phyloP scores from a whole-genome alignment of 1,140 invertebrate species.

The Euglossa dilemma region DNA sequence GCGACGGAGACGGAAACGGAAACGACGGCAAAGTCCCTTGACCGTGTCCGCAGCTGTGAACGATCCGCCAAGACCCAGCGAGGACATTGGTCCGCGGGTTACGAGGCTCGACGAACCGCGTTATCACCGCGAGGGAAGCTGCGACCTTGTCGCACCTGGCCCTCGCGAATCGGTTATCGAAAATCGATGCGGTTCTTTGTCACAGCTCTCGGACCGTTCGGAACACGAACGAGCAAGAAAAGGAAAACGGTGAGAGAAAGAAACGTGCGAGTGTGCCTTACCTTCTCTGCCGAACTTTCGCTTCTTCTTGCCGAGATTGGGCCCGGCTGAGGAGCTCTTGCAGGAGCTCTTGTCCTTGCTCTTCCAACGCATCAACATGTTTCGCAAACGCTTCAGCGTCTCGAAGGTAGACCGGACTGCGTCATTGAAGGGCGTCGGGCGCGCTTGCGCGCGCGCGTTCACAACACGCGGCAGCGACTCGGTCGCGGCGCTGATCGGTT shows the following conservation, averaged over 20 bases:
- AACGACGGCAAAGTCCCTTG: too few relatives aligned
- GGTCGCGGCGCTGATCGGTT: slow-evolving; percentile 11
- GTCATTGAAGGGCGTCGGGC: slow-evolving; percentile 34
- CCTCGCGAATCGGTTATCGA: neutral
- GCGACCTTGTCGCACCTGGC: neutral
- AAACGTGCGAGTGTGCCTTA: slow-evolving; percentile 53
- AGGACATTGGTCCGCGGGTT: too few relatives aligned
- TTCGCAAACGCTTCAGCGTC: slow-evolving; percentile 55
- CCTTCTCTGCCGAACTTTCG: slow-evolving; percentile 84
- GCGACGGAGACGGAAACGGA: too few relatives aligned
- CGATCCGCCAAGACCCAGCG: too few relatives aligned
- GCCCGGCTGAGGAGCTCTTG: slow-evolving; percentile 78
- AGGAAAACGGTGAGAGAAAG: neutral
- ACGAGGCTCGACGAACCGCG: neutral
- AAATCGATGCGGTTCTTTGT: slow-evolving; percentile 7
- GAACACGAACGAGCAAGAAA: neutral
- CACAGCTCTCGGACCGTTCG: neutral
- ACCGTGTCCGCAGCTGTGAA: too few relatives aligned
- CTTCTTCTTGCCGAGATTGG: slow-evolving; percentile 82
- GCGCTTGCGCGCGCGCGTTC: slow-evolving; percentile 22
- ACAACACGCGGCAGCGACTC: slow-evolving; percentile 13
- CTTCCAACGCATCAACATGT: slow-evolving; percentile 84
- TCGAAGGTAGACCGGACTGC: slow-evolving; percentile 13
- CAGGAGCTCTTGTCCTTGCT: slow-evolving; percentile 84
- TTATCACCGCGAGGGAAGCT: neutral